A percentile compares a stretch with the other conserved stretches of the same genome.
Conservation (phyloP, 2,113 vertebrate species). For the Callopanchax toddi region DNA sequence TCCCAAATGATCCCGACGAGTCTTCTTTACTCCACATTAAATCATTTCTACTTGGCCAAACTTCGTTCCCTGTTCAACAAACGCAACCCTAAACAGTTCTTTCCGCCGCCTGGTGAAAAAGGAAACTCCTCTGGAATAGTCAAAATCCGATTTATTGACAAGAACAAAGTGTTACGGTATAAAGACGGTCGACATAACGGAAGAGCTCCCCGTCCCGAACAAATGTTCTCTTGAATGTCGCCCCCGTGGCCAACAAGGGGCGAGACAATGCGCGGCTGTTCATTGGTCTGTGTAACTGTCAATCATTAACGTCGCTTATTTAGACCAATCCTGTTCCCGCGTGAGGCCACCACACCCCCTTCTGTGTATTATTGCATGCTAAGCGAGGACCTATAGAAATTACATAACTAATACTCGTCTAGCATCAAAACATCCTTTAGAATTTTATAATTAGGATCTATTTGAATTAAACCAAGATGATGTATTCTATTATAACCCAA, state of each 20-base stretch:
- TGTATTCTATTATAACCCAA: background rate
- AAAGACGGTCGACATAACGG: slow-evolving; percentile 44
- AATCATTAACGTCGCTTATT: slow-evolving; percentile 34
- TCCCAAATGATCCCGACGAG: slow-evolving; percentile 38
- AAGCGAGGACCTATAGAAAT: slow-evolving; percentile 48
- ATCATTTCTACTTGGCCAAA: slow-evolving; percentile 34
- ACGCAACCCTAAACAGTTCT: background rate
- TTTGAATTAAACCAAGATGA: background rate
- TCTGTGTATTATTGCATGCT: slow-evolving; percentile 15
- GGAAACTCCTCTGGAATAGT: background rate
- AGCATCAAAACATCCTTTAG: background rate
- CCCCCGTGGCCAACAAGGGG: slow-evolving; percentile 32
- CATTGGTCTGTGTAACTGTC: slow-evolving; percentile 52
- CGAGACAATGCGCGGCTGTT: slow-evolving; percentile 6
- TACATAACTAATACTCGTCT: slow-evolving; percentile 54
- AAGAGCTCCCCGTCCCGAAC: slow-evolving; percentile 56
- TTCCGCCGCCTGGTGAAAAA: background rate
- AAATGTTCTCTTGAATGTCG: slow-evolving; percentile 52
- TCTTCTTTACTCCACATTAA: slow-evolving; percentile 33
- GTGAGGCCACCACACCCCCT: background rate
- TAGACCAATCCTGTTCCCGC: slow-evolving; percentile 9
- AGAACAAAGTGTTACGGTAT: slow-evolving; percentile 38
- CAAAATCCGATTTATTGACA: slow-evolving; percentile 43
- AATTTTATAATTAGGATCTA: background rate
- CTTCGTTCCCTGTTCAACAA: background rate